Conservation (phyloP, 1,140 invertebrate species). For the Oryzaephilus surinamensis region DNA sequence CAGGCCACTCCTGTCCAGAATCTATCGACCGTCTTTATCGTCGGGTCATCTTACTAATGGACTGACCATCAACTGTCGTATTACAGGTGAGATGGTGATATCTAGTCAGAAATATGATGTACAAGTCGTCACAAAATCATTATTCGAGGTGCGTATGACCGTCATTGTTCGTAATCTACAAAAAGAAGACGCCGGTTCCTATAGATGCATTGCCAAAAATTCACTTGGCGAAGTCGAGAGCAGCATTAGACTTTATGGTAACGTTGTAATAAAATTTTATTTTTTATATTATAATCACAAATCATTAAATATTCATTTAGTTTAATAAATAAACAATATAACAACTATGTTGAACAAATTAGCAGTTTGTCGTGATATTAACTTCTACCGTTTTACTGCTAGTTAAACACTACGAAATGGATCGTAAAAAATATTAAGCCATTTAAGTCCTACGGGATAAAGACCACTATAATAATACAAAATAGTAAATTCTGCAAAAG, state of each 20-base stretch:
- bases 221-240: constrained; percentile 82
- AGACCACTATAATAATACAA: too few species aligned
- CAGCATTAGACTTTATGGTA: constrained; percentile 81
- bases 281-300: background rate
- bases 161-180: constrained; percentile 71
- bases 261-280: too few species aligned
- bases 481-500: too few species aligned
- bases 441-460: too few species aligned
- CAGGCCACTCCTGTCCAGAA: constrained; percentile 21
- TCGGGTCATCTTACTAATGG: constrained; percentile 11
- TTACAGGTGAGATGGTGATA: constrained; percentile 71
- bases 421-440: too few species aligned
- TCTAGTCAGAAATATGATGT: constrained; percentile 71
- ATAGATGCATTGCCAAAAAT: constrained; percentile 85
- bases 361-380: too few species aligned
- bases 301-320: too few species aligned
- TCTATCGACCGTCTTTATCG: constrained; percentile 18
- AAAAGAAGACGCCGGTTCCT: constrained; percentile 70
- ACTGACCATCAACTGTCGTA: constrained; percentile 13
- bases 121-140: constrained; percentile 55
- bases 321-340: too few species aligned
- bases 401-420: too few species aligned
- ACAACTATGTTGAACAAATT: too few species aligned
- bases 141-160: constrained; percentile 74
- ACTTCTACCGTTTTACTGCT: too few species aligned